A percentile compares a stretch with the other conserved stretches of the same genome.
These are phyloP conservation scores for Adela reaumurella DNA, from an alignment of 2,888 invertebrate genomes.

Conservation along the genomic window DNA sequence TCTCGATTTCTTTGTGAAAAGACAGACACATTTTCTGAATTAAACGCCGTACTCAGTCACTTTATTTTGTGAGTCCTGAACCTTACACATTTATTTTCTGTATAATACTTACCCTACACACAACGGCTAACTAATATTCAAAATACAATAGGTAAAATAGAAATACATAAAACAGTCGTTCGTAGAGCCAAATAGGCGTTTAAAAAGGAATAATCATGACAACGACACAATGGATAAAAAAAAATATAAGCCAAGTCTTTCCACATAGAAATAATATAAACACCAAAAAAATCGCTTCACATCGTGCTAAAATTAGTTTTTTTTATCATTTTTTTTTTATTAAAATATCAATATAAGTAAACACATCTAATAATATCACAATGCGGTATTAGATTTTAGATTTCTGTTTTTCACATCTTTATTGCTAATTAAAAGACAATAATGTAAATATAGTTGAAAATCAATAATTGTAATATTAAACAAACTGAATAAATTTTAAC, in stretches of 20 bases:
- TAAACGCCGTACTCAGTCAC: constrained; percentile 6
- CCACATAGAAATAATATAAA: constrained; percentile 71
- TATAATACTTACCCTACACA: too few relatives aligned
- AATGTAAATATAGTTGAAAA: too few relatives aligned
- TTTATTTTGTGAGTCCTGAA: too few relatives aligned
- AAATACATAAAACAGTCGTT: constrained; percentile 20
- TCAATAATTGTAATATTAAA: too few relatives aligned
- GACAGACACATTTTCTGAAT: constrained; percentile 83
- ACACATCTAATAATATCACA: too few relatives aligned
- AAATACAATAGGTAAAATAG: too few relatives aligned
- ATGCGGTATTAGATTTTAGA: not conserved
- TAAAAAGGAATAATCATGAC: not conserved
- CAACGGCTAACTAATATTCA: too few relatives aligned
- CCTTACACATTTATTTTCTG: not conserved
- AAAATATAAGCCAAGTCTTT: constrained; percentile 65
- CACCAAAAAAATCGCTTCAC: constrained; percentile 17
- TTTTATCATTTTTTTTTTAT: not conserved
- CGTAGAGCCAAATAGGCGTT: too few relatives aligned
- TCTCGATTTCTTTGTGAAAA: constrained; percentile 63
- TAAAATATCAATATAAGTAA: constrained; percentile 3
- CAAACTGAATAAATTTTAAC: too few relatives aligned
- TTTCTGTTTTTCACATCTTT: not conserved
- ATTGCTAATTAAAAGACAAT: too few relatives aligned
- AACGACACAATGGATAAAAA: constrained; percentile 17
- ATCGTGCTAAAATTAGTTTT: too few relatives aligned